phyloP scores from a whole-genome alignment of 2,797 vertebrate genomes.

The Tragelaphus oryx region DNA sequence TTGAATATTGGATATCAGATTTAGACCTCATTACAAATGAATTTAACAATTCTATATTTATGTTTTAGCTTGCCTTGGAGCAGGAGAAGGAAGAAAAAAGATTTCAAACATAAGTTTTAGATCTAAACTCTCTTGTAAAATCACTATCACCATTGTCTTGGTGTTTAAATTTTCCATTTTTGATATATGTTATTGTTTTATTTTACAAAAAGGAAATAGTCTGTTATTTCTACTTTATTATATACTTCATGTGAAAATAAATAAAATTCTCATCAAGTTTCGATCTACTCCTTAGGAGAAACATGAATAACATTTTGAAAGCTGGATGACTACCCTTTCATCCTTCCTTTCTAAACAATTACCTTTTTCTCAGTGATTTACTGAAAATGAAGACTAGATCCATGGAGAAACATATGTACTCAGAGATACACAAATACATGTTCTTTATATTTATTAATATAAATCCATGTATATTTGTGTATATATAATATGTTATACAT shows the following conservation, averaged over 20 bases:
- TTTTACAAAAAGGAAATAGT: not conserved
- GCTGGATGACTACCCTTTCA: not conserved
- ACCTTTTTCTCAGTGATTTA: not conserved
- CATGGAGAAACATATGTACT: not conserved
- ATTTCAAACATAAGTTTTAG: not conserved
- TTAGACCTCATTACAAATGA: not conserved
- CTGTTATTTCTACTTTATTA: not conserved
- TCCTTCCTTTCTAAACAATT: not conserved
- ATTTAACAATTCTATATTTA: not conserved
- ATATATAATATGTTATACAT: not conserved
- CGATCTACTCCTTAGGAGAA: not conserved
- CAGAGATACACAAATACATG: not conserved
- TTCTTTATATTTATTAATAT: not conserved
- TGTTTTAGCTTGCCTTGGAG: not conserved
- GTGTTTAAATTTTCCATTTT: not conserved
- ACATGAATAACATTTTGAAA: not conserved
- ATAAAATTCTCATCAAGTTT: not conserved
- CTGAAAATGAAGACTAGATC: not conserved
- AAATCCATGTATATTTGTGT: not conserved
- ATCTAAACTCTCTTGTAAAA: not conserved
- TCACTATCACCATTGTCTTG: not conserved
- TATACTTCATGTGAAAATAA: not conserved
- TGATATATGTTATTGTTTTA: not conserved
- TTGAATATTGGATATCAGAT: not conserved
- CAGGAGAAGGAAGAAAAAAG: not conserved